Percentiles rank a stretch among this genome's conserved stretches.
These are phyloP conservation scores for Drosophila bipectinata DNA, from an alignment of 1,140 invertebrate species.

Conservation along the genomic window DNA sequence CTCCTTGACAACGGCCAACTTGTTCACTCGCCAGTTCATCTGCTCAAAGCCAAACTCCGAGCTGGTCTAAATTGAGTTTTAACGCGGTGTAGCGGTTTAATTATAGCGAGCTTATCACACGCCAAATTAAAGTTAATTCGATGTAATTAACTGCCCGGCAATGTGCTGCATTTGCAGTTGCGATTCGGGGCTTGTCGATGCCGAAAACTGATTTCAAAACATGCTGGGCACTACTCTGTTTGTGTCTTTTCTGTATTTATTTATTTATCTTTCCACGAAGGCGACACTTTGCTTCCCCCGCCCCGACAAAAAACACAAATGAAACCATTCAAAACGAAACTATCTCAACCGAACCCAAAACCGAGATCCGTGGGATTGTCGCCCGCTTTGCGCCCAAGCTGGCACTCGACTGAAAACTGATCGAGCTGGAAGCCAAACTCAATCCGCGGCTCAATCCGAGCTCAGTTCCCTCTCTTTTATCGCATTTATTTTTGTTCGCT, in stretches of 20 bases:
- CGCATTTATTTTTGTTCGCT: constrained; percentile 1
- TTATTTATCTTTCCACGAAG: constrained; percentile 56
- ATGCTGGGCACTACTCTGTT: constrained; percentile 34
- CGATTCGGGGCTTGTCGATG: constrained; percentile 38
- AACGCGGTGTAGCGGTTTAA: constrained; percentile 1
- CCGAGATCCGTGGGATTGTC: constrained; percentile 42
- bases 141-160: constrained; percentile 26
- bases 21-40: constrained; percentile 1
- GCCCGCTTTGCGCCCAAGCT: constrained; percentile 73
- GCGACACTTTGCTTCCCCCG: constrained; percentile 22
- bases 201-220: constrained; percentile 57
- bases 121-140: constrained; percentile 53
- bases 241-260: constrained; percentile 18
- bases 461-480: constrained; percentile 23
- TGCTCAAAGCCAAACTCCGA: background rate
- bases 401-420: constrained; percentile 55
- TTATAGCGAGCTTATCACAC: constrained; percentile 50
- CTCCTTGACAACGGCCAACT: constrained; percentile 13
- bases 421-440: constrained; percentile 19
- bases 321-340: constrained; percentile 6
- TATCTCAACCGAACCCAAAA: constrained; percentile 3
- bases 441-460: constrained; percentile 28
- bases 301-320: constrained; percentile 5
- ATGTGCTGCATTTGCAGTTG: constrained; percentile 42
- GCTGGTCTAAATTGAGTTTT: background rate